Evolutionary conservation across 35 echinoderm and acorn worm genomes (phyloP).

Genomic region (Amphiura filiformis): DNA sequence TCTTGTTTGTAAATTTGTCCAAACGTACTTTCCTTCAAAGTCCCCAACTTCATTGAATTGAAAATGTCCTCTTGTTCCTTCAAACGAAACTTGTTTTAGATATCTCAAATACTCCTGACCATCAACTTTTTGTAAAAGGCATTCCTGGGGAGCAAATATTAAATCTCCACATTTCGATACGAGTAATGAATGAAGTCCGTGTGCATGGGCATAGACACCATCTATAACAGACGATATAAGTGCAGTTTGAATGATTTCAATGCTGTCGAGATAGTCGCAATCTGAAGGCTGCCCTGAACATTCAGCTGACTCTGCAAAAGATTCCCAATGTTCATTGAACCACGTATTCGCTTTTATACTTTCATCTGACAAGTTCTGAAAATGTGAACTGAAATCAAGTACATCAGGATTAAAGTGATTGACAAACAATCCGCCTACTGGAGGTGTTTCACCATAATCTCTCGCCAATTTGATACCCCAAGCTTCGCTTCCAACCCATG

Average conservation of each 20-base stretch:
- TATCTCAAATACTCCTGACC: background rate
- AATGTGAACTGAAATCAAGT: background rate
- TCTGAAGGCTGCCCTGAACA: background rate
- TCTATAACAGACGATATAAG: background rate
- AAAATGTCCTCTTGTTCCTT: background rate
- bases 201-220: conserved; percentile 15
- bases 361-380: background rate
- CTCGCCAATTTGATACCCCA: background rate
- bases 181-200: background rate
- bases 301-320: background rate
- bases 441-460: background rate
- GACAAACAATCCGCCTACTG: background rate
- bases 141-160: background rate
- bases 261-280: background rate
- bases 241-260: background rate
- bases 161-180: background rate
- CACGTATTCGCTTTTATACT: background rate
- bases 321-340: conserved; percentile 20
- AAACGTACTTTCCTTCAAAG: background rate
- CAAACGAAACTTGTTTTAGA: background rate
- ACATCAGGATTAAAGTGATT: background rate
- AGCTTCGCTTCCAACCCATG: conserved; percentile 21
- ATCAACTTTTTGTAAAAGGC: background rate
- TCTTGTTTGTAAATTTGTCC: background rate
- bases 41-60: conserved; percentile 17